Conservation (phyloP, 1,140 invertebrate genomes). For the Nasonia vitripennis region DNA sequence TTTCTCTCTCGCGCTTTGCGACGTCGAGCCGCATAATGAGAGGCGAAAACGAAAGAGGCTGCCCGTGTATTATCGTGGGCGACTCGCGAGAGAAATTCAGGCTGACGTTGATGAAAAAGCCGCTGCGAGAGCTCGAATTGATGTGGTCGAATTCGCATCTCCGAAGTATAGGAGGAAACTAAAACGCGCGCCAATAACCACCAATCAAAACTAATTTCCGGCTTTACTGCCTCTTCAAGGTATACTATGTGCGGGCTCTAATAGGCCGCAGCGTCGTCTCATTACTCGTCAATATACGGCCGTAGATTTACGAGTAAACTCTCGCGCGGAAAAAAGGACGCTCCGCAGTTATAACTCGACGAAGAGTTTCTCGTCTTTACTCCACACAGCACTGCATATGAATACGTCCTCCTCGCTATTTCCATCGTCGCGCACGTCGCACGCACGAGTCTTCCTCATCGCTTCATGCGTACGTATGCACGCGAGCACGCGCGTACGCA, state of each 20-base stretch:
- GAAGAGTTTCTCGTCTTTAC: background rate
- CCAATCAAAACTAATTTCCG: too few species aligned
- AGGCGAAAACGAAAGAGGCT: background rate
- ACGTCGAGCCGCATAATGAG: constrained; percentile 16
- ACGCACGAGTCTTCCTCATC: background rate
- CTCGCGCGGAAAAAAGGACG: background rate
- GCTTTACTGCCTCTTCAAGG: too few species aligned
- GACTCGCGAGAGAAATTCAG: too few species aligned
- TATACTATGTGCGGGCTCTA: too few species aligned
- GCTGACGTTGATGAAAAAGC: too few species aligned
- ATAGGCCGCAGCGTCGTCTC: background rate
- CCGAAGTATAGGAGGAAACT: too few species aligned
- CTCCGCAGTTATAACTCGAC: background rate
- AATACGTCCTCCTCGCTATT: background rate
- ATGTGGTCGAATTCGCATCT: too few species aligned
- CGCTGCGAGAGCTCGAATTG: too few species aligned
- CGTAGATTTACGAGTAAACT: background rate
- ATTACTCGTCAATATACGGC: background rate
- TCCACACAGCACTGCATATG: background rate
- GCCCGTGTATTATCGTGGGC: too few species aligned
- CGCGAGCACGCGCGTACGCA: background rate
- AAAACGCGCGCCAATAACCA: too few species aligned
- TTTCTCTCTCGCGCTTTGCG: background rate
- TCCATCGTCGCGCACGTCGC: background rate
- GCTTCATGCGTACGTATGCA: background rate